Conservation (phyloP, 1,140 invertebrate genomes). For the Hormaphis cornu region DNA sequence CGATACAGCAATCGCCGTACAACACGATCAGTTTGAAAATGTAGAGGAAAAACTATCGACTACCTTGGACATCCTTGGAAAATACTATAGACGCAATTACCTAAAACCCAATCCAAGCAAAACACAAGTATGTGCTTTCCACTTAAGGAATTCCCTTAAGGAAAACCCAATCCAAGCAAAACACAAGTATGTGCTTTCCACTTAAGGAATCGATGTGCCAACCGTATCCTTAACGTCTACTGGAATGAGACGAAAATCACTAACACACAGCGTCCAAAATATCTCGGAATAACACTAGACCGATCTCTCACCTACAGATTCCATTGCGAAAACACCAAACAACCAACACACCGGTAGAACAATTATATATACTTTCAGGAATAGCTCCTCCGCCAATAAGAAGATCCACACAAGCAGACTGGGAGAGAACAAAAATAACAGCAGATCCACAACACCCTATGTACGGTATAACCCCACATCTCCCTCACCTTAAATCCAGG, state of each 20-base stretch:
- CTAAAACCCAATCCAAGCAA: background rate
- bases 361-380: background rate
- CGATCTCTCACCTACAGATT: slow-evolving; percentile 7
- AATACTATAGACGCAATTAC: background rate
- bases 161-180: background rate
- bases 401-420: background rate
- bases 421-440: background rate
- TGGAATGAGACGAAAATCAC: background rate
- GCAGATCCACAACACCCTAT: no score
- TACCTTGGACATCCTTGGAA: background rate
- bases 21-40: background rate
- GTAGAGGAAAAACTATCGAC: background rate
- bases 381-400: background rate
- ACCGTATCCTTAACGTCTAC: slow-evolving; percentile 42
- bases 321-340: slow-evolving; percentile 18
- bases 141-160: slow-evolving; percentile 45
- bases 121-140: slow-evolving; percentile 34
- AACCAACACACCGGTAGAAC: background rate
- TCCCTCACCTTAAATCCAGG: no score
- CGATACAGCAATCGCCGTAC: background rate
- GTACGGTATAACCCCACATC: no score
- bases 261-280: background rate
- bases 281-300: slow-evolving; percentile 15
- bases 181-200: slow-evolving; percentile 35
- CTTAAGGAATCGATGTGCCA: slow-evolving; percentile 47